These are phyloP conservation scores for Sesamia inferens DNA, from an alignment of 2,888 invertebrate species.

Conservation along the genomic window DNA sequence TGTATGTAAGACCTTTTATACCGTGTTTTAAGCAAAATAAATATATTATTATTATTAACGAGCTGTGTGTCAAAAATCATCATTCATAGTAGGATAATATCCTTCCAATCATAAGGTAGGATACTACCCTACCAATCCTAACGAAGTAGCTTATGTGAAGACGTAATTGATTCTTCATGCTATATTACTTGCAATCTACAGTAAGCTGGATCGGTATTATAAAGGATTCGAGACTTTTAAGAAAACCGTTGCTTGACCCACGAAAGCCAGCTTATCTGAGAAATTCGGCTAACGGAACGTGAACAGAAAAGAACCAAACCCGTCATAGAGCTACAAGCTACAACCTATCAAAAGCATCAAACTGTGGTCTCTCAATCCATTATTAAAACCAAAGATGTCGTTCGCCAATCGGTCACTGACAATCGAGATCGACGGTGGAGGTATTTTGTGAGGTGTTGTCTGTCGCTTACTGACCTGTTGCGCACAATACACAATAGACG, in stretches of 20 bases:
- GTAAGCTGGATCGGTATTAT: neutral
- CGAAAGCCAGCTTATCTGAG: neutral
- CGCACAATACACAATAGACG: slow-evolving; percentile 62
- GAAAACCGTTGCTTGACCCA: neutral
- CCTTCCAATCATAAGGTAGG: no score
- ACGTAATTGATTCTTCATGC: neutral
- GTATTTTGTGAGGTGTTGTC: slow-evolving; percentile 54
- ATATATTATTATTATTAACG: no score
- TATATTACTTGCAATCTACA: neutral
- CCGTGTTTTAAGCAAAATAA: no score
- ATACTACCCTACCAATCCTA: no score
- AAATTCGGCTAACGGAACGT: neutral
- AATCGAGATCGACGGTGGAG: slow-evolving; percentile 18
- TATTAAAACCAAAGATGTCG: neutral
- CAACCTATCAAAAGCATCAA: neutral
- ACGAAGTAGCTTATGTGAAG: neutral
- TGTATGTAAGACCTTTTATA: no score
- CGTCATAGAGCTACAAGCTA: neutral
- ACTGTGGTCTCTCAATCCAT: neutral
- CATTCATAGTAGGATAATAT: no score
- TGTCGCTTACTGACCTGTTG: slow-evolving; percentile 26
- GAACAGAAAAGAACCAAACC: neutral
- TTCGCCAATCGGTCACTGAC: neutral
- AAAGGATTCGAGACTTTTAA: no score
- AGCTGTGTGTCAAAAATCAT: no score